Base-by-base conservation (phyloP, 2,888 invertebrate species). In the Synanthedon andrenaeformis region DNA sequence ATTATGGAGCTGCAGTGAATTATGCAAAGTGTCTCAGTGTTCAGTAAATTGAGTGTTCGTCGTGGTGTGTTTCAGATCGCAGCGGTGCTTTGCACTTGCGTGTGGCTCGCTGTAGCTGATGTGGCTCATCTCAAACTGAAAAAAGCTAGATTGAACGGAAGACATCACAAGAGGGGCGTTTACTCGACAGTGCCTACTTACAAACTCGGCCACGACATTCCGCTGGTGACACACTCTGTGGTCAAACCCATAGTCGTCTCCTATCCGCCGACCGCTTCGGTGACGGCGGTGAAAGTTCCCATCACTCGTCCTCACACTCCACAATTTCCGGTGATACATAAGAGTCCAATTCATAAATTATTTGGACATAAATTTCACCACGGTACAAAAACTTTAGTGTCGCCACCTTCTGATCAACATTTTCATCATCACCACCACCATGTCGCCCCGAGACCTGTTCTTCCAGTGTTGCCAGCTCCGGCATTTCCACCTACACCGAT, bases 351-450 rank as follows among this genome's bases (percentile, higher is more conserved):
- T 1, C 84, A 84, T 60, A 74, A 78, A 0, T 82, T 85, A 58
- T 82, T 79, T 45, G 85, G 79, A 12, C 68, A 77, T 0, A 80
- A 74, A 51, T 79, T 81, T 57, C 84, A 79, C 1, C 80, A 82
- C 57, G 69, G 71, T 45, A 72, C 73, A 0, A 80, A 80, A 61
- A 69, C 70, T 13, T 63, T 76, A 3, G 59, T 72, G n/a, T 52
- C 69, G 1, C 70, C 75, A 0, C 75, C 75, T 52, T 76, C 82
- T 0, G 82, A 79, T 56, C 78, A 79, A 42, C 79, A 85, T 58
- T 85, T 74, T 57, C 84, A 86, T 57, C 86, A 87, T 58, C 86
- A 87, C 54, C 86, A 86, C 57, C 85, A 86, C 53, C 85, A 86
- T 53, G 67, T 83, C 1, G 67, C 74, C 2, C 79, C 83, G 13